Evolutionary conservation across 2,113 vertebrate genomes (phyloP).

Genomic region (Melanerpes aurifrons): DNA sequence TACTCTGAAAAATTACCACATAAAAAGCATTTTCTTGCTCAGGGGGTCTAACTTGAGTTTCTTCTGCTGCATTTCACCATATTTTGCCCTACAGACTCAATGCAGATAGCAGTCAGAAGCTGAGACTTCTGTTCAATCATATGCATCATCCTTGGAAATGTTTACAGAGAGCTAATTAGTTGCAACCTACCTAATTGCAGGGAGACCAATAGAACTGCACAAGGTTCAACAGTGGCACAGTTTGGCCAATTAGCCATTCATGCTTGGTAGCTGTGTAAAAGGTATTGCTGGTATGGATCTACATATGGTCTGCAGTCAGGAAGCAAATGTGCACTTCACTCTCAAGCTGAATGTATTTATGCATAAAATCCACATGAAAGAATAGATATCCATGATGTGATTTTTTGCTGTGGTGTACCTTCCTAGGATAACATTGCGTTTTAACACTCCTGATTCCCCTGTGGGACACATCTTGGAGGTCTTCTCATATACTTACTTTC

Average conservation of each 20-base stretch:
- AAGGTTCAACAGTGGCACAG: background rate
- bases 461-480: background rate
- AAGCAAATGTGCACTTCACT: background rate
- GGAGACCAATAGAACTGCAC: background rate
- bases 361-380: background rate
- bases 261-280: background rate
- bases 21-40: constrained; percentile 20
- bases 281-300: accelerated
- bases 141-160: background rate
- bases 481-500: background rate
- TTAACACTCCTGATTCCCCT: background rate
- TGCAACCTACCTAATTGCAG: background rate
- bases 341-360: background rate
- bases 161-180: constrained; percentile 39
- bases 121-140: background rate
- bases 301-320: background rate
- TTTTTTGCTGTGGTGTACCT: background rate
- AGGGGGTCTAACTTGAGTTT: background rate
- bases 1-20: constrained; percentile 32
- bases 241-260: background rate
- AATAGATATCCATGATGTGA: background rate
- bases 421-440: background rate
- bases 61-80: background rate
- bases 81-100: background rate
- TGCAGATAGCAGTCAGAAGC: background rate